Evolutionary conservation across 2,888 invertebrate species (phyloP), one percentile per base, ranked within the genome.

Genomic region (Myopa tessellatipennis): DNA sequence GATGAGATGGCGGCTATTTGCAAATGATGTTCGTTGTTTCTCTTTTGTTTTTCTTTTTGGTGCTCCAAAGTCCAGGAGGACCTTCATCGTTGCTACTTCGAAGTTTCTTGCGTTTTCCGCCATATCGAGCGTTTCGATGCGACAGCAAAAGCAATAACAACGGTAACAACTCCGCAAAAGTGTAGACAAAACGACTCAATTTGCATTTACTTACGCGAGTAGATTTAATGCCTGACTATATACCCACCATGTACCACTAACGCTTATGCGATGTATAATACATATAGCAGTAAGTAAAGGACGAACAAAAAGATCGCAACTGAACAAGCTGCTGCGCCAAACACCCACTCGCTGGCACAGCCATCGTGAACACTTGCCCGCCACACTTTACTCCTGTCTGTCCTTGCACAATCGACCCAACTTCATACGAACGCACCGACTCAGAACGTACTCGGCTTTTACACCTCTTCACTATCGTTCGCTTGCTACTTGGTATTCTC

Each of bases 121-220:
- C 16, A 18, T 36, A 55, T 18, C 63, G 26, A 34, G 16, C 75
- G 12, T 52, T 18, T 4, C 26, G 55, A 18, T 52, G 52, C 36
- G 52, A 70, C 52, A 26, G 38, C 72, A 72, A 18, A 7, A 70
- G 36, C 45, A 65, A 14, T 55, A 74, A 36, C 40, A 63, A 58
- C 63, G 61, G 55, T 63, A 74, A 69, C 65, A 74, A 74, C 76
- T 52, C 45, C 40, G 61, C 63, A 45, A 71, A 50, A 70, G 52
- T 68, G 75, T 69, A 69, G 69, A 60, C 68, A 71, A 71, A 70
- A 71, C 58, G 71, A 72, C 65, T 65, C 65, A 65, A 76, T 50
- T 65, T 76, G 65, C 65, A 71, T 71, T 76, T 45, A 26, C 61
- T 40, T 36, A 26, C 10, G 55, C 70, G 55, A 26, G 65, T 36